Percentiles rank a stretch among this genome's conserved stretches.
phyloP scores from a whole-genome alignment of 2,888 invertebrate species.

The Tetragnatha montana region DNA sequence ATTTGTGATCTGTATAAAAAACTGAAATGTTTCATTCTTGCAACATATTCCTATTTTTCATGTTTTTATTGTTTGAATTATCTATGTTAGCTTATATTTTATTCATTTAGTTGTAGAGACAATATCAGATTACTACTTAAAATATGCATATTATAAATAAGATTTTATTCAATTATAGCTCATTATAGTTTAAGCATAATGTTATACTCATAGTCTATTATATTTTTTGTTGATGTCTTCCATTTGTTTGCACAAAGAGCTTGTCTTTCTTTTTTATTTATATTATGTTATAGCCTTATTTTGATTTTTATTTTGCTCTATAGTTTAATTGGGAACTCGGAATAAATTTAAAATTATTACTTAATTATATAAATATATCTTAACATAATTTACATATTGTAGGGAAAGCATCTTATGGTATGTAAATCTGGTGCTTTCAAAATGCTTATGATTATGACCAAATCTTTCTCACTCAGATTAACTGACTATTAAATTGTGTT shows the following conservation, averaged over 20 bases:
- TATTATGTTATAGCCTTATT: slow-evolving; percentile 63
- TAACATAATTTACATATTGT: slow-evolving; percentile 37
- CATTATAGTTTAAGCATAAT: slow-evolving; percentile 53
- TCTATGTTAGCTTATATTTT: slow-evolving; percentile 55
- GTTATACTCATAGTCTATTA: slow-evolving; percentile 56
- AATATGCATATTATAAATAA: slow-evolving; percentile 34
- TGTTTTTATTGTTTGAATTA: slow-evolving; percentile 66
- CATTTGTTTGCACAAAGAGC: slow-evolving; percentile 68
- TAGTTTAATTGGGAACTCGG: slow-evolving; percentile 32
- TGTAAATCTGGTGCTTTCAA: slow-evolving; percentile 67
- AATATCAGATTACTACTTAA: slow-evolving; percentile 44
- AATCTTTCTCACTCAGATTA: slow-evolving; percentile 29
- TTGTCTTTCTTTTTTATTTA: slow-evolving; percentile 64
- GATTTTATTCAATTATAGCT: slow-evolving; percentile 55
- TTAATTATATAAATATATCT: slow-evolving; percentile 8
- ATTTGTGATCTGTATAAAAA: slow-evolving; percentile 67
- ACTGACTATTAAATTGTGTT: no score
- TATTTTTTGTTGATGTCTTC: slow-evolving; percentile 67
- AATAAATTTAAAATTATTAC: slow-evolving; percentile 11
- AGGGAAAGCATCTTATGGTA: slow-evolving; percentile 43
- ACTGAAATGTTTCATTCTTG: slow-evolving; percentile 37
- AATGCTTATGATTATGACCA: slow-evolving; percentile 69
- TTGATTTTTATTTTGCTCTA: slow-evolving; percentile 51
- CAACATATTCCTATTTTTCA: slow-evolving; percentile 70
- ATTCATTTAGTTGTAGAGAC: slow-evolving; percentile 59